Percentiles rank a stretch among this genome's conserved stretches.
phyloP scores from a whole-genome alignment of 2,113 vertebrate species.

The Xiphophorus hellerii region DNA sequence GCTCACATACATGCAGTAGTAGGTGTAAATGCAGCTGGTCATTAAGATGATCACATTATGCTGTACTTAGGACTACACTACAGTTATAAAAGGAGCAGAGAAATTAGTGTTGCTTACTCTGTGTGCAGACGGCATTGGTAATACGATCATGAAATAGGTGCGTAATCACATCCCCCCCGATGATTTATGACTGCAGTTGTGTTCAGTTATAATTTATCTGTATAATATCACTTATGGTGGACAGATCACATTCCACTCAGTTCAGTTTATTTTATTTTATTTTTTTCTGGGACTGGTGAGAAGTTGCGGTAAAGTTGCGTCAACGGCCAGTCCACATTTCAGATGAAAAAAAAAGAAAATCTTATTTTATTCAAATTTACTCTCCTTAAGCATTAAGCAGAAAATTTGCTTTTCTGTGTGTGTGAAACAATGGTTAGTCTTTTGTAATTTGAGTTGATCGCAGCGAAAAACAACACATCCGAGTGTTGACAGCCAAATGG shows the following conservation, averaged over 20 bases:
- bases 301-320: slow-evolving; percentile 25
- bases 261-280: slow-evolving; percentile 3
- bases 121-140: slow-evolving; percentile 43
- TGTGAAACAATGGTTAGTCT: slow-evolving; percentile 11
- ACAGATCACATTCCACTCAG: slow-evolving; percentile 45
- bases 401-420: slow-evolving; percentile 25
- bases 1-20: slow-evolving; percentile 21
- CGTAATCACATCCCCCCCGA: slow-evolving; percentile 35
- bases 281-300: slow-evolving; percentile 12
- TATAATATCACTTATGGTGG: slow-evolving; percentile 19
- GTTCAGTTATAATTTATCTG: slow-evolving; percentile 67
- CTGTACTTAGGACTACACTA: slow-evolving; percentile 39
- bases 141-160: slow-evolving; percentile 51
- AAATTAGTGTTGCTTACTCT: slow-evolving; percentile 35
- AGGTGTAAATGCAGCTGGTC: slow-evolving; percentile 30
- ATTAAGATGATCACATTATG: slow-evolving; percentile 54
- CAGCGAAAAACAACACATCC: not conserved
- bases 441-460: slow-evolving; percentile 29
- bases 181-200: slow-evolving; percentile 54
- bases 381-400: slow-evolving; percentile 16
- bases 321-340: slow-evolving; percentile 9
- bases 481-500: slow-evolving; percentile 44
- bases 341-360: not conserved
- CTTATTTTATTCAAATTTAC: slow-evolving; percentile 3
- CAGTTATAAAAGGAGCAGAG: slow-evolving; percentile 31